Evolutionary conservation across 2,797 vertebrate species (phyloP).

Genomic region (Leuciscus waleckii): DNA sequence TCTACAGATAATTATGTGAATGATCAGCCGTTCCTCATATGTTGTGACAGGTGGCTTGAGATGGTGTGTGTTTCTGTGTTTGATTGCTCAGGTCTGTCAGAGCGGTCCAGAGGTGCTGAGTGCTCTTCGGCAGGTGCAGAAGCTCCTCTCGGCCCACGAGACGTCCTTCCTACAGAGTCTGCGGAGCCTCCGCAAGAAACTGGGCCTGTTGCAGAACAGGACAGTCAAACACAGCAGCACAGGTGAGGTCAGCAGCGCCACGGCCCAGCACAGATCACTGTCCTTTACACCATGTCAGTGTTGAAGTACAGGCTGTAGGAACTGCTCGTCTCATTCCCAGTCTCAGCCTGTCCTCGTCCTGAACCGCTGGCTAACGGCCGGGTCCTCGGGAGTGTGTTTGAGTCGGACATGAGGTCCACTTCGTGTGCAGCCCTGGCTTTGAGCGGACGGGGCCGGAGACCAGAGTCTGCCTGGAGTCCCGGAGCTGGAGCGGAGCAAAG

Average conservation of each 20-base stretch:
- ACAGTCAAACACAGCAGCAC: slow-evolving; percentile 65
- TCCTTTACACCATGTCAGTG: background rate
- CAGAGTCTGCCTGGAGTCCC: slow-evolving; percentile 77
- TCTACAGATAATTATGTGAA: background rate
- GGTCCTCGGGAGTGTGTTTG: slow-evolving; percentile 77
- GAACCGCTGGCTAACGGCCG: slow-evolving; percentile 74
- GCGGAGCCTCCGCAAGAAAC: slow-evolving; percentile 77
- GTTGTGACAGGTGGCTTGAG: background rate
- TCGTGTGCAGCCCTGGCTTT: slow-evolving; percentile 80
- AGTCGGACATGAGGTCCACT: slow-evolving; percentile 83
- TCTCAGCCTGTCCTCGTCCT: slow-evolving; percentile 78
- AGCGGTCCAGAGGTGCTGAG: slow-evolving; percentile 74
- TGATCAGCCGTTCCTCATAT: too few species aligned
- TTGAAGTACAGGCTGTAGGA: background rate
- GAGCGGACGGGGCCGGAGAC: slow-evolving; percentile 81
- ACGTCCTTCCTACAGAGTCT: slow-evolving; percentile 76
- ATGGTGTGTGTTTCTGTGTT: background rate
- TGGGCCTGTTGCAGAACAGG: slow-evolving; percentile 76
- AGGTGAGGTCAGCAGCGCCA: slow-evolving; percentile 51
- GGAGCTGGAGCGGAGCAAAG: slow-evolving; percentile 83
- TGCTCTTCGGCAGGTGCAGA: slow-evolving; percentile 80
- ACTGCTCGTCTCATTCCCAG: background rate
- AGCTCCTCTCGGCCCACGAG: slow-evolving; percentile 81
- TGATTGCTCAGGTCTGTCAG: slow-evolving; percentile 76
- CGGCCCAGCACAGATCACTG: background rate